Percentiles rank a stretch among this genome's conserved stretches.
phyloP scores from a whole-genome alignment of 2,797 vertebrate genomes.

The Microctenopoma stevenorrisi region DNA sequence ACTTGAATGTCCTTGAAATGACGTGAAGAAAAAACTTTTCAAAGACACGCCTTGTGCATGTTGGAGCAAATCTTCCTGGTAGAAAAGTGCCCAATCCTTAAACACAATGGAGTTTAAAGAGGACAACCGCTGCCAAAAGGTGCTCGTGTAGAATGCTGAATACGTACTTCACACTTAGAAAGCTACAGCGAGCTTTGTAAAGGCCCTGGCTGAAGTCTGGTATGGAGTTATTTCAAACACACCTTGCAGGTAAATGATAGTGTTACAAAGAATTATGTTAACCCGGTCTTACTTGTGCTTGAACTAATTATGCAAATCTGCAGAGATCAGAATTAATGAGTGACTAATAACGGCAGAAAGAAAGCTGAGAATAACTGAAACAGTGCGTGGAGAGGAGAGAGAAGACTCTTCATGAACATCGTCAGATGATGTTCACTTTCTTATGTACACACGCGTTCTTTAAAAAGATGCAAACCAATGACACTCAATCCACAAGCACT shows the following conservation, averaged over 20 bases:
- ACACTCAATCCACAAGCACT: not conserved
- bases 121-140: not conserved
- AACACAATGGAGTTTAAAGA: too few species aligned
- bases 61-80: conserved; percentile 5
- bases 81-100: not conserved
- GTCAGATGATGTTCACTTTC: too few species aligned
- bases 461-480: not conserved
- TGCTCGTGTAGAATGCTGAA: not conserved
- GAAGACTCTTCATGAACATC: too few species aligned
- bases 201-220: not conserved
- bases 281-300: not conserved
- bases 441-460: not conserved
- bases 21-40: not conserved
- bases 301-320: not conserved
- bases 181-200: not conserved
- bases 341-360: not conserved
- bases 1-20: conserved; percentile 5
- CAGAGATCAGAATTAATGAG: not conserved
- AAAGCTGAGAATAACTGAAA: not conserved
- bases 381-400: too few species aligned
- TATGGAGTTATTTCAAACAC: not conserved
- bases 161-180: conserved; percentile 1
- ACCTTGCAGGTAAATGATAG: not conserved
- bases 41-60: conserved; percentile 2
- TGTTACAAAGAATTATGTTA: not conserved